Evolutionary conservation across 2,113 vertebrate species (phyloP).

Genomic region (Lepisosteus osseus): DNA sequence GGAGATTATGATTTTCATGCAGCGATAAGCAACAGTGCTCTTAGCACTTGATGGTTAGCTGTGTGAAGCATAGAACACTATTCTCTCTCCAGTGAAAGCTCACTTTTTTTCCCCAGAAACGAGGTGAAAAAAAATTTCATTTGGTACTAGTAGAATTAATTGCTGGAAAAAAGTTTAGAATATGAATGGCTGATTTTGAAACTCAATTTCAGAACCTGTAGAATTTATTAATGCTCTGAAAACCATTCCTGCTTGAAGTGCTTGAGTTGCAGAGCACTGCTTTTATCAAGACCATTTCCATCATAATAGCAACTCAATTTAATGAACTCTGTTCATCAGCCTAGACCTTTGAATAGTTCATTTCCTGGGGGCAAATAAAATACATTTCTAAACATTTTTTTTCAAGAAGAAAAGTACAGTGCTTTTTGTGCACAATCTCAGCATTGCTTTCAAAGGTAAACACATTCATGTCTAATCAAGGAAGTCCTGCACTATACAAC

Average conservation of each 20-base stretch:
- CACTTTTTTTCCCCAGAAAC: too few species aligned
- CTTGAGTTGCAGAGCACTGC: background rate
- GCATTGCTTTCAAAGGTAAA: background rate
- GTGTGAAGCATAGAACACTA: too few species aligned
- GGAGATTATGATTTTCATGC: too few species aligned
- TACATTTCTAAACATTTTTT: constrained; percentile 47
- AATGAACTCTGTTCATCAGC: constrained; percentile 56
- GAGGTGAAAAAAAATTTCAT: too few species aligned
- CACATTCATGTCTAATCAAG: background rate
- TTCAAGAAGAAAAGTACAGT: constrained; percentile 35
- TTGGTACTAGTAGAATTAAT: background rate
- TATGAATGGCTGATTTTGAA: background rate
- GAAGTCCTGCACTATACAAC: background rate
- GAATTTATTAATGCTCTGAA: background rate
- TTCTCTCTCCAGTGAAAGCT: too few species aligned
- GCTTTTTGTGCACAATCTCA: background rate
- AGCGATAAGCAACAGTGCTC: too few species aligned
- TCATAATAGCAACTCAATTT: constrained; percentile 36
- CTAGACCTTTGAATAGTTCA: constrained; percentile 35
- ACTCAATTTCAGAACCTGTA: background rate
- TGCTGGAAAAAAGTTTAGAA: background rate
- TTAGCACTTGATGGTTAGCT: too few species aligned
- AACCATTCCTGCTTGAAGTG: background rate
- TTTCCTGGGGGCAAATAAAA: constrained; percentile 54
- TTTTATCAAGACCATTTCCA: constrained; percentile 26